phyloP scores from a whole-genome alignment of 2,113 vertebrate genomes.

The Thermophis baileyi region DNA sequence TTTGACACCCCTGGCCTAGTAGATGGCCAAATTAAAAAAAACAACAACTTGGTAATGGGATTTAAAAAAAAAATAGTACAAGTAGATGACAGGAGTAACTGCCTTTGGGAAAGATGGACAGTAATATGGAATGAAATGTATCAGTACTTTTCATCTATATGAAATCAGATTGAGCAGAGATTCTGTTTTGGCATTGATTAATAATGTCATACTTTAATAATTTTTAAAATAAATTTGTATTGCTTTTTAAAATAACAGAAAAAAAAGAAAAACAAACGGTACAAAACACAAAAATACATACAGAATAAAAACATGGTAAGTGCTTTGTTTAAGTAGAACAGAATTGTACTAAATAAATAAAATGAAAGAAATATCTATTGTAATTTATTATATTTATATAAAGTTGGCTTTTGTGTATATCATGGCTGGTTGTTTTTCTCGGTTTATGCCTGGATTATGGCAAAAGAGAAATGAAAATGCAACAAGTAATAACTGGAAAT shows the following conservation, averaged over 20 bases:
- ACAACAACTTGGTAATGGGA: background rate
- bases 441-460: background rate
- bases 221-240: background rate
- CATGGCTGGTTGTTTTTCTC: background rate
- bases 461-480: conserved; percentile 1
- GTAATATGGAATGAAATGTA: background rate
- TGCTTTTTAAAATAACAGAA: background rate
- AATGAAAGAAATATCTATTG: background rate
- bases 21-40: background rate
- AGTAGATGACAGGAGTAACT: background rate
- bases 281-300: background rate
- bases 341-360: background rate
- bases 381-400: background rate
- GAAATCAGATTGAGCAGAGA: background rate
- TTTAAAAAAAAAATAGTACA: background rate
- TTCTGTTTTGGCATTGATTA: background rate
- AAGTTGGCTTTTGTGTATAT: background rate
- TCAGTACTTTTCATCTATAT: background rate
- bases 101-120: background rate
- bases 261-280: background rate
- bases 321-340: background rate
- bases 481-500: background rate
- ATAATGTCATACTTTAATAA: background rate
- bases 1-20: background rate
- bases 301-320: background rate